These are phyloP conservation scores for Neoascia interrupta DNA, from an alignment of 2,888 invertebrate genomes.

Conservation along the genomic window DNA sequence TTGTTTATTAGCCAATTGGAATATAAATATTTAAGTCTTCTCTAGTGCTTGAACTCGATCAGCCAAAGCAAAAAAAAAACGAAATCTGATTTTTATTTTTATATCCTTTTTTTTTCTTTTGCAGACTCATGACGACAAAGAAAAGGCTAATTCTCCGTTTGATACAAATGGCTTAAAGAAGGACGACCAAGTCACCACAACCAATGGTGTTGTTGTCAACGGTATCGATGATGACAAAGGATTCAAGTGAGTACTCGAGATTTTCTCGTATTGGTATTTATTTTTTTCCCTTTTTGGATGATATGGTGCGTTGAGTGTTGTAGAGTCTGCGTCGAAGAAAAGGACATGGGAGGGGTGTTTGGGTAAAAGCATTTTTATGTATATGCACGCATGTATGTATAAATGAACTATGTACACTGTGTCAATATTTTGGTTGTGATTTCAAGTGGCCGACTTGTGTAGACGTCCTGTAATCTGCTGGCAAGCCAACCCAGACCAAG, in stretches of 20 bases:
- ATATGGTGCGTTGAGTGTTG: constrained; percentile 3
- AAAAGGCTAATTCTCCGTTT: constrained; percentile 82
- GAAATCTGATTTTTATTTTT: constrained; percentile 6
- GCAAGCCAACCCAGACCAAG: too few relatives aligned
- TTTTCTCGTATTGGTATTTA: neutral
- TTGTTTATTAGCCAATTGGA: constrained; percentile 20
- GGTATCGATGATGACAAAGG: constrained; percentile 93
- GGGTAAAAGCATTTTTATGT: too few relatives aligned
- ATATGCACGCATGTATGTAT: too few relatives aligned
- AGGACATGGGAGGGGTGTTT: too few relatives aligned
- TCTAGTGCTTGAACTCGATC: too few relatives aligned
- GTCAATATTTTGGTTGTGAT: too few relatives aligned
- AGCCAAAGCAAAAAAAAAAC: too few relatives aligned
- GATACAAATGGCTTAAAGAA: constrained; percentile 80
- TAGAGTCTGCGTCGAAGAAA: too few relatives aligned
- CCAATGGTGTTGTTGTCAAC: constrained; percentile 83
- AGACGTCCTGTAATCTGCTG: neutral
- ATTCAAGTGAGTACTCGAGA: constrained; percentile 91
- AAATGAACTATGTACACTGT: too few relatives aligned
- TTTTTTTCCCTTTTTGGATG: constrained; percentile 12
- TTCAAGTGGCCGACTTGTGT: too few relatives aligned
- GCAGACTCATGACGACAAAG: constrained; percentile 81
- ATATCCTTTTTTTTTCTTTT: constrained; percentile 62
- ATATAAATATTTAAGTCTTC: neutral
- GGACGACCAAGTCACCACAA: constrained; percentile 81